Base-by-base conservation (phyloP, 1,140 invertebrate genomes). In the Paraescarpia echinospica region DNA sequence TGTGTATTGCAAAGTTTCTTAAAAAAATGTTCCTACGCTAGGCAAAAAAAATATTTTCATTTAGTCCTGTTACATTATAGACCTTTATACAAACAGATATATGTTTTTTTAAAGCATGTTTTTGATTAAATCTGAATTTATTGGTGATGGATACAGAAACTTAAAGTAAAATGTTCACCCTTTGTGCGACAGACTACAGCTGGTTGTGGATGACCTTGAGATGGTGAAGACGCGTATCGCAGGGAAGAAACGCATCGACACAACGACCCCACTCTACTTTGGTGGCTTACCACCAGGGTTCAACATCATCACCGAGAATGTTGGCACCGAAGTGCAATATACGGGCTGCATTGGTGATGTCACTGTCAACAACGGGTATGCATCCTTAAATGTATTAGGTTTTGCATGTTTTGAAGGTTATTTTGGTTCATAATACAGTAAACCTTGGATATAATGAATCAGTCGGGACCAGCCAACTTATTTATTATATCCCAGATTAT, bases 261-360 rank as follows among this genome's bases (percentile, higher is more conserved):
- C 95, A 6, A 95, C 95, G 12, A 95, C 95, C n/a, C 94, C 95
- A 9, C 95, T 99, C 4, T 99, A 98, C 95, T 97, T 99, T 93
- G 99, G 98, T 77, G 98, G 98, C 9, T 95, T 98, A 4, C 98
- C 98, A 0, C 95, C 96, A 0, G 96, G 96, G 22, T 97, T 97
- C 91, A 95, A 96, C 27, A 95, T 96, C 1, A 94, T 95, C 1
- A 92, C 93, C 31, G 94, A 94, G 14, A 96, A 95, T 9, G 94
- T 94, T n/a, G 96, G 95, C 88, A 95, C 96, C 2, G 96, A 89
- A 27, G 91, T 90, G 18, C 93, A 97, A 0, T 98, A 98, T 94
- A 96, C 97, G 35, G 98, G 98, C 1, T 99, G 98, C 95, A 97
- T 99, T 89, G 98, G 98, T 22, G 98, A 99, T 95, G 97, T 98